These are phyloP conservation scores for Caenorhabditis sulstoni DNA, from an alignment of 2,888 invertebrate genomes.

Conservation along the genomic window DNA sequence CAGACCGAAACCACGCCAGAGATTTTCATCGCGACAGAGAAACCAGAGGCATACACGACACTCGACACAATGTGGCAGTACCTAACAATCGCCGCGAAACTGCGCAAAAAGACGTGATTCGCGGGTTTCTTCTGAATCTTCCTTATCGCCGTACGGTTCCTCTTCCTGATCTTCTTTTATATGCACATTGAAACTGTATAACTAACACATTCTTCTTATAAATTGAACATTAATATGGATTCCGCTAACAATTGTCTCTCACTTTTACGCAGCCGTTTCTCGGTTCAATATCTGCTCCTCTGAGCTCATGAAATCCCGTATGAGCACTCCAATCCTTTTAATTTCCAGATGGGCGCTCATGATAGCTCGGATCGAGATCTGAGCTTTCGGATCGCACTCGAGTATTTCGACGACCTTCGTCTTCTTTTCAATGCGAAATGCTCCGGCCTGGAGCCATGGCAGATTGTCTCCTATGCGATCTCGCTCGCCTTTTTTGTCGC, in stretches of 20 bases:
- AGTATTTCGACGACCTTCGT: slow-evolving; percentile 70
- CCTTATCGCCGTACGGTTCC: slow-evolving; percentile 24
- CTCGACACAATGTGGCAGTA: slow-evolving; percentile 77
- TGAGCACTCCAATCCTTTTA: no score
- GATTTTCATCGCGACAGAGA: slow-evolving; percentile 58
- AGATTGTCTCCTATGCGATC: slow-evolving; percentile 69
- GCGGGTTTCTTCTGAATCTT: not conserved
- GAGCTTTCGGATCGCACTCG: slow-evolving; percentile 65
- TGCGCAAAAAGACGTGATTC: slow-evolving; percentile 63
- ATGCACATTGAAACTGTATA: no score
- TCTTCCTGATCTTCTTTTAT: not conserved
- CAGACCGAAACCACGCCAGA: slow-evolving; percentile 54
- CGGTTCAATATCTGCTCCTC: no score
- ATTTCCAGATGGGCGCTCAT: slow-evolving; percentile 29
- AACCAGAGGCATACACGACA: slow-evolving; percentile 69
- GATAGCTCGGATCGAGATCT: slow-evolving; percentile 45
- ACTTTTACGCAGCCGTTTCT: not conserved
- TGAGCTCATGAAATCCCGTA: no score
- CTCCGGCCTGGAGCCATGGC: slow-evolving; percentile 75
- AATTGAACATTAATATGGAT: no score
- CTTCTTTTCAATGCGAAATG: slow-evolving; percentile 70
- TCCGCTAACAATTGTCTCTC: not conserved
- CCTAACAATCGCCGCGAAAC: slow-evolving; percentile 61
- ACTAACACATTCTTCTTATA: not conserved
- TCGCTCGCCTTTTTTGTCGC: slow-evolving; percentile 59